Evolutionary conservation across 92 coral and sea anemone species (phyloP).

Genomic region (Zoanthus sansibaricus): DNA sequence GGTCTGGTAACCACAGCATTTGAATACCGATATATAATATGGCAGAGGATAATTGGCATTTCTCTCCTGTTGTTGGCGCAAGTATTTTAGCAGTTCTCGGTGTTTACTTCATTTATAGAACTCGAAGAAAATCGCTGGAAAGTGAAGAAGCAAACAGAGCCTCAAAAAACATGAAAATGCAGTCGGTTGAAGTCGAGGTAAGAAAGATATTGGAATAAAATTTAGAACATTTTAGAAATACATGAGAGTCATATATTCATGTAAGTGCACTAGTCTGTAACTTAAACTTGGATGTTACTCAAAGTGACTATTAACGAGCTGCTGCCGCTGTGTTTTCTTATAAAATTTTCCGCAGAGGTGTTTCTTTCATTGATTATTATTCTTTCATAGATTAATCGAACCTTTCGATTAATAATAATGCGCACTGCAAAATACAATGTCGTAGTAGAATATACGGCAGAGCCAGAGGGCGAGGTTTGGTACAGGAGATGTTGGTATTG

Average conservation of each 20-base stretch:
- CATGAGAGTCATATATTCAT: too few relatives aligned
- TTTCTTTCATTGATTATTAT: too few relatives aligned
- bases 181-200: constrained; percentile 36
- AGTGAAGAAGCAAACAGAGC: neutral
- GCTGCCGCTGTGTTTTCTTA: too few relatives aligned
- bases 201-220: neutral
- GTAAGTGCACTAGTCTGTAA: neutral
- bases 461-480: neutral
- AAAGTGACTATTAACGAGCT: too few relatives aligned
- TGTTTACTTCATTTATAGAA: constrained; percentile 1
- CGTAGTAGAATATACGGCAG: neutral
- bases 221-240: too few relatives aligned
- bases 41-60: neutral
- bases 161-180: constrained; percentile 16
- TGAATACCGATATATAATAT: neutral
- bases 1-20: neutral
- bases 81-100: constrained; percentile 22
- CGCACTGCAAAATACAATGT: neutral
- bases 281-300: too few relatives aligned
- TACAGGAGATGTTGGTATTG: too few relatives aligned
- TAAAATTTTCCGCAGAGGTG: too few relatives aligned
- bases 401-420: neutral
- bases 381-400: too few relatives aligned
- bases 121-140: constrained; percentile 26
- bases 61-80: constrained; percentile 19